Evolutionary conservation across 2,888 invertebrate species (phyloP).

Genomic region (Hemicrepidius hirtus): DNA sequence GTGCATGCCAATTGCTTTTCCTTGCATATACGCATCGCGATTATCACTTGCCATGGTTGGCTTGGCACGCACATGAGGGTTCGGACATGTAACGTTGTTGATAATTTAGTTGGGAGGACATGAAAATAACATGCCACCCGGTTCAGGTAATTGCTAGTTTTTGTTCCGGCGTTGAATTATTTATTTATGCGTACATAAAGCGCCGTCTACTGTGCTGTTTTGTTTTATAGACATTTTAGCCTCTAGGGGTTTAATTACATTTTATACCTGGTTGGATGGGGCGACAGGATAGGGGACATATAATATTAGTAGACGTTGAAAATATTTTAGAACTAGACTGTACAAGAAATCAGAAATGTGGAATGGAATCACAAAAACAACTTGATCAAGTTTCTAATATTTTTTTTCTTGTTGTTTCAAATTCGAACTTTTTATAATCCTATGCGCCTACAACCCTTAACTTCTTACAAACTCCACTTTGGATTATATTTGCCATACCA

Average conservation of each 20-base stretch:
- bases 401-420: too few species aligned
- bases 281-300: too few species aligned
- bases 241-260: neutral
- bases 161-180: constrained; percentile 7
- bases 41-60: constrained; percentile 13
- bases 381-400: too few species aligned
- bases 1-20: constrained; percentile 35
- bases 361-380: too few species aligned
- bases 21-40: constrained; percentile 2
- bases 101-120: constrained; percentile 14
- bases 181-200: neutral
- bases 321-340: too few species aligned
- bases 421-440: too few species aligned
- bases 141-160: constrained; percentile 13
- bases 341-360: too few species aligned
- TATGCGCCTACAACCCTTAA: too few species aligned
- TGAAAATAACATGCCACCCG: neutral
- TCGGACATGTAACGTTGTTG: neutral
- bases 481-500: too few species aligned
- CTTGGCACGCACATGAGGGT: constrained; percentile 6
- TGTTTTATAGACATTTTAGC: neutral
- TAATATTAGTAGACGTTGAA: too few species aligned
- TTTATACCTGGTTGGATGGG: neutral
- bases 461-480: too few species aligned
- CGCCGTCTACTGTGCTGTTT: neutral